phyloP scores from a whole-genome alignment of 2,888 invertebrate species.

The Slavum lentiscoides region DNA sequence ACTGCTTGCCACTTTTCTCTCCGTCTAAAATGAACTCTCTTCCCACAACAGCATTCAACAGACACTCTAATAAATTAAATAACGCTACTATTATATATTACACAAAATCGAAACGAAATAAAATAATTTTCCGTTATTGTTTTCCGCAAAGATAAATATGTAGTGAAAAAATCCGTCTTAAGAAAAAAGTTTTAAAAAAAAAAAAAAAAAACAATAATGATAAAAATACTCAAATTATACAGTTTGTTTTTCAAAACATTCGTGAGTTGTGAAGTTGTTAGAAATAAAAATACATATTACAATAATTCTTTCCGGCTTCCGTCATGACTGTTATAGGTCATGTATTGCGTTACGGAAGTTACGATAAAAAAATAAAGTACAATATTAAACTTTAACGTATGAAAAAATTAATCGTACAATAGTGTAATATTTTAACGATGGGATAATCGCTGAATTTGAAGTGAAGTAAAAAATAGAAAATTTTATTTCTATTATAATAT shows the following conservation, averaged over 20 bases:
- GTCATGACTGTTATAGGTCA: too few species aligned
- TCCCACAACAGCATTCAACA: conserved; percentile 10
- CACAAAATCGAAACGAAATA: conserved; percentile 21
- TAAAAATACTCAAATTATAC: neutral
- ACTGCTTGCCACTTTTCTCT: conserved; percentile 9
- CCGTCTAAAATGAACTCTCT: conserved; percentile 10
- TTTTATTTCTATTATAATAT: too few species aligned
- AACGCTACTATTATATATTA: conserved; percentile 12
- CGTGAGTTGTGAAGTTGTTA: neutral
- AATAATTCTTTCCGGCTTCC: neutral
- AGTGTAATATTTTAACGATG: too few species aligned
- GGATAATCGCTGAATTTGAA: too few species aligned
- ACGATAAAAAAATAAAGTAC: too few species aligned
- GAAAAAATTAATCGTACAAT: too few species aligned
- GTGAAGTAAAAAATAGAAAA: too few species aligned
- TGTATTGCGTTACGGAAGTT: too few species aligned
- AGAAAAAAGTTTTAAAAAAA: neutral
- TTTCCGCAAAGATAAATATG: neutral
- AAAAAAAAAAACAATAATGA: neutral
- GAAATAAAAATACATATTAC: conserved; percentile 12
- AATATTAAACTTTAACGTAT: too few species aligned
- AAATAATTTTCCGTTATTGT: conserved; percentile 1
- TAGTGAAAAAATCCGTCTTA: neutral
- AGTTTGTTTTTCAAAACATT: neutral
- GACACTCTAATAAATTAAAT: conserved; percentile 49